Evolutionary conservation across 2,797 vertebrate species (phyloP).

Genomic region (Pogonophryne albipinna): DNA sequence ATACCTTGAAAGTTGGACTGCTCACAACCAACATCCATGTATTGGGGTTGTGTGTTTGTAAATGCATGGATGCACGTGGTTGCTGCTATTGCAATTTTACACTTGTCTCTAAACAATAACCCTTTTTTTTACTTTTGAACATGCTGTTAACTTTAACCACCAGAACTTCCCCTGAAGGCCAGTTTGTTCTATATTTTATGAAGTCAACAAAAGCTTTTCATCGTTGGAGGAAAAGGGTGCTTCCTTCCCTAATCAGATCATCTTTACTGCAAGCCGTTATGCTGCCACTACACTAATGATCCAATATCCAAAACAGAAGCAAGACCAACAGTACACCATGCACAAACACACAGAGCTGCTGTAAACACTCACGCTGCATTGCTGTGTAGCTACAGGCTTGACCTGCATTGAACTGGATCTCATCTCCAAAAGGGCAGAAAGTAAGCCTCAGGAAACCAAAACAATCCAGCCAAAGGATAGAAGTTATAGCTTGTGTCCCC

Average conservation of each 20-base stretch:
- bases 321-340: neutral
- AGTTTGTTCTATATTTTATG: slow-evolving; percentile 60
- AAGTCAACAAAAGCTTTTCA: slow-evolving; percentile 54
- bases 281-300: slow-evolving; percentile 28
- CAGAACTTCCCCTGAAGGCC: slow-evolving; percentile 19
- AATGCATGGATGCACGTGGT: too few relatives aligned
- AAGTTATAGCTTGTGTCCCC: slow-evolving; percentile 28
- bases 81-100: too few relatives aligned
- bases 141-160: slow-evolving; percentile 25
- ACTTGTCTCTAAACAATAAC: neutral
- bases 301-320: slow-evolving; percentile 25
- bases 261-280: slow-evolving; percentile 34
- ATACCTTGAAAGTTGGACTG: neutral
- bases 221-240: slow-evolving; percentile 10
- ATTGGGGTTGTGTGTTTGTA: neutral
- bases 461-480: slow-evolving; percentile 28
- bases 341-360: slow-evolving; percentile 17
- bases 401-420: slow-evolving; percentile 84
- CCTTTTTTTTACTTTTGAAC: neutral
- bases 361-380: slow-evolving; percentile 77
- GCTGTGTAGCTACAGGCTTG: slow-evolving; percentile 74
- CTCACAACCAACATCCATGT: neutral
- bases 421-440: slow-evolving; percentile 74
- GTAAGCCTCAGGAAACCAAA: slow-evolving; percentile 30
- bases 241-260: slow-evolving; percentile 37